Conservation (phyloP, 2,888 invertebrate genomes). For the Noctua janthe region DNA sequence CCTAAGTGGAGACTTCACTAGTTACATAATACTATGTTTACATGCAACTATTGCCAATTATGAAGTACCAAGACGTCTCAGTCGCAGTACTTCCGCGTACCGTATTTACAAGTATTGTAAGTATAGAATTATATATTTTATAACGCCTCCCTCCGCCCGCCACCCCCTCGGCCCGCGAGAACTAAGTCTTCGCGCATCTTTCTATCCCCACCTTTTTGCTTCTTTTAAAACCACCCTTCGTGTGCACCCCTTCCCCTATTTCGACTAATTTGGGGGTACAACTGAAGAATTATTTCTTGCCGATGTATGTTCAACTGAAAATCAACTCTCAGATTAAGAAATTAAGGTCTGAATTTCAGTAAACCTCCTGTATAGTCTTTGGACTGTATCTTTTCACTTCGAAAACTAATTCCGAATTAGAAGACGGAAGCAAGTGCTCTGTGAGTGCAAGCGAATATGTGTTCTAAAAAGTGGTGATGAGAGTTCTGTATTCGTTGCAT, state of each 20-base stretch:
- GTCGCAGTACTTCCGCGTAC: constrained; percentile 87
- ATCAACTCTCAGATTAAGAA: constrained; percentile 69
- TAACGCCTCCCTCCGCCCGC: constrained; percentile 82
- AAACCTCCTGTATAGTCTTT: constrained; percentile 83
- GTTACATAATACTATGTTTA: neutral
- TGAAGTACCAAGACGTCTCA: constrained; percentile 76
- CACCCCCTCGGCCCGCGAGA: constrained; percentile 85
- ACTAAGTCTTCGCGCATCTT: constrained; percentile 91
- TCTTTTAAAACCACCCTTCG: constrained; percentile 90
- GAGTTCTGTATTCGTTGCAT: constrained; percentile 67
- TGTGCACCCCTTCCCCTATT: constrained; percentile 90
- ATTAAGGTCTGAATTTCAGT: constrained; percentile 74
- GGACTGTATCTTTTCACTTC: constrained; percentile 91
- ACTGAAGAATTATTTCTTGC: constrained; percentile 90
- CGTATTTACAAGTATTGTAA: constrained; percentile 91
- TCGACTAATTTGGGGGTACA: constrained; percentile 91
- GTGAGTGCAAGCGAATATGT: constrained; percentile 56
- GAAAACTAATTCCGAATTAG: constrained; percentile 90
- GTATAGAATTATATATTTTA: constrained; percentile 91
- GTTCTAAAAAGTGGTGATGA: constrained; percentile 56
- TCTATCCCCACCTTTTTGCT: constrained; percentile 90
- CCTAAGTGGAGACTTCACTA: too few relatives aligned
- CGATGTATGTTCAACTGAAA: constrained; percentile 73
- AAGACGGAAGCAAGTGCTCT: constrained; percentile 88
- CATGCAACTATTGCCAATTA: constrained; percentile 49